Evolutionary conservation across 35 echinoderm and acorn worm species (phyloP), one percentile per base, ranked within the genome.

Genomic region (Patiria miniata): DNA sequence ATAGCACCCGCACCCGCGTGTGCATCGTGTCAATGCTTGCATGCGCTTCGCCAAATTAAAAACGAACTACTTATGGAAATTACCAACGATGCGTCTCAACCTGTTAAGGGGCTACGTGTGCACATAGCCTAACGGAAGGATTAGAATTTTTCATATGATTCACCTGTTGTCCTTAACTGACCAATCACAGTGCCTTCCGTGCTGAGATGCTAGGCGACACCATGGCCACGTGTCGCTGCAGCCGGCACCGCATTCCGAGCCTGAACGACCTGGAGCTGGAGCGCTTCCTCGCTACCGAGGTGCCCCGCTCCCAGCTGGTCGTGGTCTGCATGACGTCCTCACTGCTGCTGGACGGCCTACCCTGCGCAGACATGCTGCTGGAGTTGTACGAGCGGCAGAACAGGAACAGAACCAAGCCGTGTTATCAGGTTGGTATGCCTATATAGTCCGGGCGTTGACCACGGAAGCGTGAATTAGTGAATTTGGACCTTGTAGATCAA

Each of bases 341-440:
- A 15, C 54, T 94, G 54, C 91, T 91, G 61, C 89, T 81, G 44
- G 92, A 86, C 68, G 89, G 80, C 2, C 86, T 90, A 33, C 89
- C 88, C 2, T 91, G 92, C 58, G 37, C 61, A 8, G 92, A 90
- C 28, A 98, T 98, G 95, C 83, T 98, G 5, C 69, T 87, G 1
- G 73, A 77, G 52, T 83, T 98, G 0, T 92, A 98, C 79, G 95
- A 98, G 36, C 50, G 82, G 42, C 87, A 89, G 81, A 94, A 98
- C 34, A 94, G 82, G 82, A 98, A 98, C 77, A 98, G 95, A 76
- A 94, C 95, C 1, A 94, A 90, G 39, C 95, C 91, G 0, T 98
- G 95, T 61, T 98, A 92, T 80, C 92, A 98, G 87, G 95, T 98
- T 40, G 78, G 44, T 0, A 8, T 3, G 34, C 19, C 2, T 36